Evolutionary conservation across 2,113 vertebrate species (phyloP), one percentile per base, ranked within the genome.

Genomic region (Neotragus moschatus): DNA sequence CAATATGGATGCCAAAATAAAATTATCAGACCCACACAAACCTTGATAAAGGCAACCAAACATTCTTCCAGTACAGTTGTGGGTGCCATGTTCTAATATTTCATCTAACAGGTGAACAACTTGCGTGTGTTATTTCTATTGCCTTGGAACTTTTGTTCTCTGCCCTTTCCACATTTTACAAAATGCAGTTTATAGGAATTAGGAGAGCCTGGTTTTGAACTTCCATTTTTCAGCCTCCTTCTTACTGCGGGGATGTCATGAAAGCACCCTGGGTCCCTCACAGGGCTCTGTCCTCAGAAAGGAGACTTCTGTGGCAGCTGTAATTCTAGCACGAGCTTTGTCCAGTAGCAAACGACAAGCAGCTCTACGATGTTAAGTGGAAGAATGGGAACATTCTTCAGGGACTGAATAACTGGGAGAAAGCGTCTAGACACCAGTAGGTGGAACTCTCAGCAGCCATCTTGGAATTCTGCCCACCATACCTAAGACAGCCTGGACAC

Each of bases 1-100:
- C 33, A 89, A 60, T 26, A 91, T 36, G 61, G 91, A 94, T 96
- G 82, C 87, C 96, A 96, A 96, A 95, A 90, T 90, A 45, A 96
- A 87, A 97, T 66, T 82, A 61, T 84, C 58, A 47, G 87, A 53
- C 49, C 28, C 80, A 53, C 51, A 36, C 60, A 81, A 19, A 84
- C 53, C 47, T 93, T 92, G 53, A 84, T 87, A 94, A 97, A 95
- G 61, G 43, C 45, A 47, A 92, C 45, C 84, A 66, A 75, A 79
- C 33, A 49, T 56, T 85, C 80, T 93, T 90, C 66, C 26, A 0
- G 26, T 61, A 6, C 58, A 75, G 30, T 23, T 94, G 73, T 47
- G 16, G 61, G 61, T 39, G 43, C 53, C 36, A 1, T 28, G 14
- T 81, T 90, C 61, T 95, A 36, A 51, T 45, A 26, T 95, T 90